phyloP scores from a whole-genome alignment of 1,140 invertebrate genomes.

The Solen grandis region DNA sequence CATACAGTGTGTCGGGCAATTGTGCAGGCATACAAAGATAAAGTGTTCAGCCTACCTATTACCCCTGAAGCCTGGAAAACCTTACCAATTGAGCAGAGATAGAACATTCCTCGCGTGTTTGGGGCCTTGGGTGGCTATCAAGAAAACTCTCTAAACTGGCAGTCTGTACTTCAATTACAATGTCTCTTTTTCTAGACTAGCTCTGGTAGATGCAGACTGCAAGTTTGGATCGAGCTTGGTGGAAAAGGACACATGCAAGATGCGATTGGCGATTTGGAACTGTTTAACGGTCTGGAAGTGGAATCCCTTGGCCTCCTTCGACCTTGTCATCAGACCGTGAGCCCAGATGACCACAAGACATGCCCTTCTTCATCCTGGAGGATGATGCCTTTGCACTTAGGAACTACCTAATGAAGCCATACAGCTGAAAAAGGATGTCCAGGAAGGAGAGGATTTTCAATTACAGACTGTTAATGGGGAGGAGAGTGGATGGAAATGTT shows the following conservation, averaged over 20 bases:
- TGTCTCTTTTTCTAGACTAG: constrained; percentile 1
- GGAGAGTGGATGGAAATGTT: constrained; percentile 74
- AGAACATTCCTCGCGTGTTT: no score
- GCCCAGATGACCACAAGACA: not conserved
- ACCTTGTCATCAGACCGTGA: constrained; percentile 28
- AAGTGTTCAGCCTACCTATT: no score
- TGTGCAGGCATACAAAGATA: no score
- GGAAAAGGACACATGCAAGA: constrained; percentile 51
- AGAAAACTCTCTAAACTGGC: not conserved
- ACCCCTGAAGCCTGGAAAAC: no score
- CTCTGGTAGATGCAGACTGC: constrained; percentile 21
- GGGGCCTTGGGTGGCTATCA: constrained; percentile 16
- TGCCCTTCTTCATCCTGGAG: constrained; percentile 61
- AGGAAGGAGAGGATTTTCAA: constrained; percentile 76
- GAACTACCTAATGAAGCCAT: constrained; percentile 63
- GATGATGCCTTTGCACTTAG: constrained; percentile 68
- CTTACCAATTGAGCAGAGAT: no score
- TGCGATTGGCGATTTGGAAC: constrained; percentile 22
- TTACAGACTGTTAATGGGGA: constrained; percentile 77
- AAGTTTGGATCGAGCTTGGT: constrained; percentile 53
- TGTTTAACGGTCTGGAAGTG: constrained; percentile 53
- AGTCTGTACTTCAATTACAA: constrained; percentile 13
- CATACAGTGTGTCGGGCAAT: constrained; percentile 45
- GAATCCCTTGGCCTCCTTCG: constrained; percentile 60
- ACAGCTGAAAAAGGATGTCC: no score